Percentiles rank a stretch among this genome's conserved stretches.
phyloP scores from a whole-genome alignment of 2,888 invertebrate genomes.

The Linyphia triangularis region DNA sequence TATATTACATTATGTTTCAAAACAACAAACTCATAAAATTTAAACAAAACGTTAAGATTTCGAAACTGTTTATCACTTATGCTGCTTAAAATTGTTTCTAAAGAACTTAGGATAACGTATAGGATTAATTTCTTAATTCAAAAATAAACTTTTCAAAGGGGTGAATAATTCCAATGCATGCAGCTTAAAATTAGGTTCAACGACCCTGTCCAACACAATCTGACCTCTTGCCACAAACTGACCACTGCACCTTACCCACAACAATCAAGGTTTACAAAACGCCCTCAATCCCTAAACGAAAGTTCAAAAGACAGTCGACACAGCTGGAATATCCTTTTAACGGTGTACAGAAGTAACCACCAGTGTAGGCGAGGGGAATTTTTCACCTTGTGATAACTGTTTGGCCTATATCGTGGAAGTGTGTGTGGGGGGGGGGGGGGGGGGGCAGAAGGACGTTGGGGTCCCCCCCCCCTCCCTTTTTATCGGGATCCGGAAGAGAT shows the following conservation, averaged over 20 bases:
- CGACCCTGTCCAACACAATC: too few species aligned
- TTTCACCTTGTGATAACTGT: conserved; percentile 68
- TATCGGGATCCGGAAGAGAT: conserved; percentile 5
- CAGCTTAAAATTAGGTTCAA: too few species aligned
- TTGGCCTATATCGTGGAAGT: conserved; percentile 54
- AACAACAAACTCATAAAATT: too few species aligned
- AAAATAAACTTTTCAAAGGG: too few species aligned
- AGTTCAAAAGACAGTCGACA: neutral
- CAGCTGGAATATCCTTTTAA: conserved; percentile 11
- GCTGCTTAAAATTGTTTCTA: too few species aligned
- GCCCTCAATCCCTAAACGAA: neutral
- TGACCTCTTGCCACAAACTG: too few species aligned
- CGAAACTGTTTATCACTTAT: too few species aligned
- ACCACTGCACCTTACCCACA: neutral
- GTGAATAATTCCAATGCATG: too few species aligned
- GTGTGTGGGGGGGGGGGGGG: neutral
- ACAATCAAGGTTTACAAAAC: neutral
- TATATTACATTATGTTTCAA: too few species aligned
- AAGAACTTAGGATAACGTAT: too few species aligned
- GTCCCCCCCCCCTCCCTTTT: neutral
- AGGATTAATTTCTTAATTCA: too few species aligned
- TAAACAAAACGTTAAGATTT: too few species aligned
- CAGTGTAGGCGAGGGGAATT: conserved; percentile 53
- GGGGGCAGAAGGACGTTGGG: neutral
- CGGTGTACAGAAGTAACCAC: conserved; percentile 25